Base-by-base conservation (phyloP, 30 jellyfish, hydroid and myxozoan genomes). In the Pseudorhiza aurosa region DNA sequence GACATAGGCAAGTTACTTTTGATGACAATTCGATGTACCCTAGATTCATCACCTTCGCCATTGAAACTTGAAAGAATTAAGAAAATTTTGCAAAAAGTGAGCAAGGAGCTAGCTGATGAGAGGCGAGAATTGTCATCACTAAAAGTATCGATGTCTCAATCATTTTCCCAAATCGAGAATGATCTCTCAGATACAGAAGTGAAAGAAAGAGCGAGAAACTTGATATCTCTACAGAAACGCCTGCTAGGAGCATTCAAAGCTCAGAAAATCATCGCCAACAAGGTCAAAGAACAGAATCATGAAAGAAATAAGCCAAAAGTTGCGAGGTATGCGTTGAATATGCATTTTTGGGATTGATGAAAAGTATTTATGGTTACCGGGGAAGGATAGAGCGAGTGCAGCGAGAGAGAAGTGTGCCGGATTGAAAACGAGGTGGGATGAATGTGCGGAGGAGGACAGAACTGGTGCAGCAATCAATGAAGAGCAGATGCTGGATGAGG, bases 241-340 rank as follows among this genome's bases (percentile, higher is more conserved):
- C 47, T 77, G 29, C 59, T 59, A 17, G 14, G 21, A 12, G 89
- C 89, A 22, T 59, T 77, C 65, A 63, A 77, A 28, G 46, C 12
- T 7, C 89, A 77, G 63, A 77, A 77, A 31, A 1, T 6, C 1
- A 62, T 77, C 24, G 43, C 49, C 7, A 71, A 22, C 22, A 25
- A 18, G 27, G 27, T 59, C 14, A 57, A 60, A 14, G 58, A 35
- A n/a, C 5, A 11, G 35, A 42, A 71, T 0, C 18, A 24, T n/a
- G 47, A 26, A 46, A 46, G 19, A 12, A 46, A 46, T 12, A 3
- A 3, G 18, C 18, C 60, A 6, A 12, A 46, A n/a, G n/a, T n/a
- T n/a, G n/a, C n/a, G n/a, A n/a, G n/a, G n/a, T n/a, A n/a, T n/a
- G n/a, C n/a, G n/a, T n/a, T n/a, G n/a, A n/a, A n/a, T n/a, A n/a